phyloP scores from a whole-genome alignment of 2,113 vertebrate species.

The Columba janthina region DNA sequence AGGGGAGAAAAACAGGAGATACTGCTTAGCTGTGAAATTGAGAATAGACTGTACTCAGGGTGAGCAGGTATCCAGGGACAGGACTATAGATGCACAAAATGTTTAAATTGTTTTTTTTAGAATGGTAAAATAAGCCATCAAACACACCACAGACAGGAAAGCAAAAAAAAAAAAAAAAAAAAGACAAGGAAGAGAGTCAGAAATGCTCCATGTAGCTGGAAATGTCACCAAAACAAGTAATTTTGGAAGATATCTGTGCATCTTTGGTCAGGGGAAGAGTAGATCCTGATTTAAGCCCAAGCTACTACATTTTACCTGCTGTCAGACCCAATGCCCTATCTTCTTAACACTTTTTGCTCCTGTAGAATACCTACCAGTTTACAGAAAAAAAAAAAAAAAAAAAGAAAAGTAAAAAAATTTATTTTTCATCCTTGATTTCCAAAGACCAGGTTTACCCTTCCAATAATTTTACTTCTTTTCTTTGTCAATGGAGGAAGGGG shows the following conservation, averaged over 20 bases:
- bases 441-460: background rate
- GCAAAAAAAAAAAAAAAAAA: background rate
- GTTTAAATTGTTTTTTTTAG: background rate
- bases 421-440: background rate
- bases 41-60: background rate
- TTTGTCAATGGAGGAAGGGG: background rate
- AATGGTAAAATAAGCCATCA: background rate
- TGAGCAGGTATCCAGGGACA: background rate
- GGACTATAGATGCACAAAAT: background rate
- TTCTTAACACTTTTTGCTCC: background rate
- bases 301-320: background rate
- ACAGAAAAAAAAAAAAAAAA: background rate
- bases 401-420: rapidly evolving
- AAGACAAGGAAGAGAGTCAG: background rate
- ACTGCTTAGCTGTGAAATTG: background rate
- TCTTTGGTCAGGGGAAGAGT: background rate
- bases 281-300: background rate
- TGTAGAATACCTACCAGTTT: background rate
- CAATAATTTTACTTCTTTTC: background rate
- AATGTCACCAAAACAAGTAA: background rate
- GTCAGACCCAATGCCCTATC: background rate
- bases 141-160: background rate
- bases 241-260: background rate
- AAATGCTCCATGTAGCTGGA: background rate
- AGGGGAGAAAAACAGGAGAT: background rate